Evolutionary conservation across 2,113 vertebrate genomes (phyloP).

Genomic region (Parotia lawesii): DNA sequence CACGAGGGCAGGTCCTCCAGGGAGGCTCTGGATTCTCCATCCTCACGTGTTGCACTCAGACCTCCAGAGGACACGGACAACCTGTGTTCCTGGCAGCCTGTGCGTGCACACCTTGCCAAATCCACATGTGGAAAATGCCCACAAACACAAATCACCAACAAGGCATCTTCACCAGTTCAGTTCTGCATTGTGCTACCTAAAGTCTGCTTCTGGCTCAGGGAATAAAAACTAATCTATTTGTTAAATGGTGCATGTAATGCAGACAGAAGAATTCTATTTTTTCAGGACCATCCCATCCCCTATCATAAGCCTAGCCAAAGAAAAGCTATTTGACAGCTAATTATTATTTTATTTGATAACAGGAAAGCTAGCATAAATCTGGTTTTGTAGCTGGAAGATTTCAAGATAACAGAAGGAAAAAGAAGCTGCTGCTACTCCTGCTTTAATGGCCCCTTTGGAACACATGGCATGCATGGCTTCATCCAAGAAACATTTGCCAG

Average conservation of each 20-base stretch:
- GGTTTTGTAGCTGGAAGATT: not conserved
- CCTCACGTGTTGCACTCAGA: not conserved
- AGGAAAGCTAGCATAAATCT: not conserved
- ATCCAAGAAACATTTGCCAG: not conserved
- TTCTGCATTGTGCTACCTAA: not conserved
- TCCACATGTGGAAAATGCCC: rapidly evolving
- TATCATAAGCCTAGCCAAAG: not conserved
- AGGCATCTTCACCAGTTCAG: not conserved
- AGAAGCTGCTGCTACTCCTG: not conserved
- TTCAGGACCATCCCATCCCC: not conserved
- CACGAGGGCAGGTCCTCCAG: too few relatives aligned
- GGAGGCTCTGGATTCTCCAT: not conserved
- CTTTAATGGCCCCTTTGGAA: not conserved
- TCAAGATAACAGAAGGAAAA: not conserved
- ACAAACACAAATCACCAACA: not conserved
- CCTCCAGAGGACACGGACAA: not conserved
- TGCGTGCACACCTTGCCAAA: not conserved
- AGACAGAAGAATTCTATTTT: not conserved
- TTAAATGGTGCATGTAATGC: not conserved
- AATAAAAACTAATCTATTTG: not conserved
- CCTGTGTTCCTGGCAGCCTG: not conserved
- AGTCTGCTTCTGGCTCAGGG: not conserved
- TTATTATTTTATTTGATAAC: not conserved
- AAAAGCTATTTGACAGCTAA: not conserved
- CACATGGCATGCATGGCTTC: not conserved